Evolutionary conservation across 2,888 invertebrate species (phyloP).

Genomic region (Parelbella ahira): DNA sequence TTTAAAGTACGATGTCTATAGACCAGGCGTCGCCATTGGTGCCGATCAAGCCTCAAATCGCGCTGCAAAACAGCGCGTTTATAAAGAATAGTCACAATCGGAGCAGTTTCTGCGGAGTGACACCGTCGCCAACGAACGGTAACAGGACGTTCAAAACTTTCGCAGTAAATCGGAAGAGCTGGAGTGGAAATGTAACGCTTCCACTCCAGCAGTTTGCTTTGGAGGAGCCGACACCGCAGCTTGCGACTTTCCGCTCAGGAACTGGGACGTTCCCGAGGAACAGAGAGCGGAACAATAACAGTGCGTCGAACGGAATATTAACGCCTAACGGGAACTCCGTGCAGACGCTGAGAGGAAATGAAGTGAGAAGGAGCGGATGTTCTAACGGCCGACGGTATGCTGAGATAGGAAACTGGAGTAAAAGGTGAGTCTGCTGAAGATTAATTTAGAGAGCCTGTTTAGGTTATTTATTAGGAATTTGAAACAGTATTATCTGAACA

Average conservation of each 20-base stretch:
- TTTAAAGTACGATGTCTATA: slow-evolving; percentile 73
- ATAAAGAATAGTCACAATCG: slow-evolving; percentile 78
- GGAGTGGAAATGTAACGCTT: slow-evolving; percentile 77
- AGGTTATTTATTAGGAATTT: background rate
- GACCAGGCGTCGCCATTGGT: slow-evolving; percentile 77
- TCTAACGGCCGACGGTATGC: slow-evolving; percentile 79
- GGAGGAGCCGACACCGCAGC: slow-evolving; percentile 63
- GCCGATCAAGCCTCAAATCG: slow-evolving; percentile 75
- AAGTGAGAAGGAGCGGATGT: slow-evolving; percentile 75
- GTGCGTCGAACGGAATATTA: slow-evolving; percentile 70
- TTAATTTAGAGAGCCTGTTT: slow-evolving; percentile 15
- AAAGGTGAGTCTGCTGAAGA: slow-evolving; percentile 61
- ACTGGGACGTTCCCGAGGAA: slow-evolving; percentile 76
- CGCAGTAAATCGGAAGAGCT: slow-evolving; percentile 76
- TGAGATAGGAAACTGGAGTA: slow-evolving; percentile 81
- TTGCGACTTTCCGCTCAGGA: slow-evolving; percentile 73
- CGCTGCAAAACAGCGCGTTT: slow-evolving; percentile 69
- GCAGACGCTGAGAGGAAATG: slow-evolving; percentile 74
- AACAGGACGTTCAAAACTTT: slow-evolving; percentile 76
- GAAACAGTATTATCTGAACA: too few species aligned
- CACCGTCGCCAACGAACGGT: slow-evolving; percentile 64
- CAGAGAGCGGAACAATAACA: slow-evolving; percentile 74
- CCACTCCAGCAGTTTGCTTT: slow-evolving; percentile 71
- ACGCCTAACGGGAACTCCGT: slow-evolving; percentile 76
- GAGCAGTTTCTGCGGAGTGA: slow-evolving; percentile 77